phyloP scores from a whole-genome alignment of 2,797 vertebrate genomes.

The Dermochelys coriacea region DNA sequence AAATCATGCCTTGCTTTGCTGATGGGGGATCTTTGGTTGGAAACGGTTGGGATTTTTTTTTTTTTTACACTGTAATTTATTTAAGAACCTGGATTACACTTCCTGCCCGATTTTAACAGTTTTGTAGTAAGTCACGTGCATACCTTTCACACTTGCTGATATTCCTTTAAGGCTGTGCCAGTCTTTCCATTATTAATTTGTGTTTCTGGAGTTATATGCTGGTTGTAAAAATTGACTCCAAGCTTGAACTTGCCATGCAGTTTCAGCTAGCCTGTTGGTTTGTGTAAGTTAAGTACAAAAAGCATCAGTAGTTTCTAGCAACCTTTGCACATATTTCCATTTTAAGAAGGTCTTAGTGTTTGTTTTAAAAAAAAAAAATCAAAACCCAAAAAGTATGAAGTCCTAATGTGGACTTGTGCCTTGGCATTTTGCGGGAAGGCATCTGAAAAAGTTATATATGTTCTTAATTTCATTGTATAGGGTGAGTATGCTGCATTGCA shows the following conservation, averaged over 20 bases:
- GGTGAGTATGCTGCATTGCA: neutral
- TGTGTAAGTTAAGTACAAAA: conserved; percentile 52
- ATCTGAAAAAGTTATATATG: neutral
- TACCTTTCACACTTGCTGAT: conserved; percentile 68
- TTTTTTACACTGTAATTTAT: conserved; percentile 69
- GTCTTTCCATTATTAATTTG: conserved; percentile 74
- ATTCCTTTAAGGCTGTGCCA: conserved; percentile 73
- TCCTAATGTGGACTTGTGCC: neutral
- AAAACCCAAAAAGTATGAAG: neutral
- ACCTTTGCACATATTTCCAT: neutral
- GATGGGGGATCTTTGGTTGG: neutral
- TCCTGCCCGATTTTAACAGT: conserved; percentile 57
- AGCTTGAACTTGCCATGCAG: conserved; percentile 59
- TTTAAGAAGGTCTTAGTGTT: neutral
- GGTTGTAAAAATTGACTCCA: conserved; percentile 58
- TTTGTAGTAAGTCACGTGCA: conserved; percentile 68
- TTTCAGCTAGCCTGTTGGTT: conserved; percentile 42
- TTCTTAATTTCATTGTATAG: neutral
- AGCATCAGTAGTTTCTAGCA: neutral
- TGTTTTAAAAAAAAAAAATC: neutral
- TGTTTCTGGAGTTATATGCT: conserved; percentile 66
- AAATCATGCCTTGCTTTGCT: conserved; percentile 5
- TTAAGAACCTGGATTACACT: conserved; percentile 73
- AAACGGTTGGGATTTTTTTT: conserved; percentile 32
- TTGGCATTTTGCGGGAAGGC: neutral